These are phyloP conservation scores for Pocillopora verrucosa DNA, from an alignment of 64 coral and sea anemone species.

Conservation along the genomic window DNA sequence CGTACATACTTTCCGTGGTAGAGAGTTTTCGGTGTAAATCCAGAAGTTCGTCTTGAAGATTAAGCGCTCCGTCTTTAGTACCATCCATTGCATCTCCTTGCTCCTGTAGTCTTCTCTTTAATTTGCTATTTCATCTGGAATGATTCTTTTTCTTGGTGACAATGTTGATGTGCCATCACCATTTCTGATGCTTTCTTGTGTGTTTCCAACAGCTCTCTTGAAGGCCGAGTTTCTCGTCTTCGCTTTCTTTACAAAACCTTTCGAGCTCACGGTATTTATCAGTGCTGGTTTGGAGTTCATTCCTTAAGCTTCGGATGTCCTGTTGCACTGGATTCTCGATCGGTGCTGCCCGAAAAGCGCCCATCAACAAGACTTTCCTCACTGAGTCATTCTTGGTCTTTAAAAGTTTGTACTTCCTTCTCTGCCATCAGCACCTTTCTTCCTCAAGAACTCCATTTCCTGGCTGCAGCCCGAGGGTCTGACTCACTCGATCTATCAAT, in stretches of 20 bases:
- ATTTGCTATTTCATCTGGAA: slow-evolving; percentile 51
- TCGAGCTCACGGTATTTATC: slow-evolving; percentile 47
- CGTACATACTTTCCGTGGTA: slow-evolving; percentile 56
- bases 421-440: slow-evolving; percentile 58
- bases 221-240: slow-evolving; percentile 48
- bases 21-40: slow-evolving; percentile 57
- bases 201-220: slow-evolving; percentile 59
- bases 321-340: slow-evolving; percentile 5
- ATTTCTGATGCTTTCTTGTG: slow-evolving; percentile 51
- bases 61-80: slow-evolving; percentile 12
- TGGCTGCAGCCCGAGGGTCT: slow-evolving; percentile 50
- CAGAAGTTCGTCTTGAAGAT: slow-evolving; percentile 52
- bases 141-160: slow-evolving; percentile 63
- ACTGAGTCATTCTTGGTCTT: slow-evolving; percentile 51
- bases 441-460: slow-evolving; percentile 42
- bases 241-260: slow-evolving; percentile 38
- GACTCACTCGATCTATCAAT: slow-evolving; percentile 34
- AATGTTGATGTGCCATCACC: slow-evolving; percentile 48
- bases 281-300: slow-evolving; percentile 36
- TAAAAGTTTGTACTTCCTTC: slow-evolving; percentile 46
- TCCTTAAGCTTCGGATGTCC: slow-evolving; percentile 25
- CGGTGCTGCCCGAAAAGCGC: background rate
- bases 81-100: slow-evolving; percentile 27
- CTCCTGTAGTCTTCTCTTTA: slow-evolving; percentile 48
- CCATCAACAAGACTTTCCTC: slow-evolving; percentile 39